These are phyloP conservation scores for Glaucidium brasilianum DNA, from an alignment of 2,113 vertebrate species.

Conservation along the genomic window DNA sequence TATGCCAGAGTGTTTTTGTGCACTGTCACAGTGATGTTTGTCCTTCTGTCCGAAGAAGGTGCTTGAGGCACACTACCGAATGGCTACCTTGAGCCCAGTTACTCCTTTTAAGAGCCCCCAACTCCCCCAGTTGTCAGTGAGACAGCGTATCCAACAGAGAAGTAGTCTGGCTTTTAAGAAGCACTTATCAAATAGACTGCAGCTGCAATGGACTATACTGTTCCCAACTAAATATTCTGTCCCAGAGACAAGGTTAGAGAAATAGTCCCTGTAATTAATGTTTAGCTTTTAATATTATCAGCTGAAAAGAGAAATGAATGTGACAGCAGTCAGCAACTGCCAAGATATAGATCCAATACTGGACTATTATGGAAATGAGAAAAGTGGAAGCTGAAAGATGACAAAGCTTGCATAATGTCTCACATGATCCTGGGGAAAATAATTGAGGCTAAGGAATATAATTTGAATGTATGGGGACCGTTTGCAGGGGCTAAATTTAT, in stretches of 20 bases:
- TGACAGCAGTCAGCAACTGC: neutral
- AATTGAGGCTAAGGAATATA: neutral
- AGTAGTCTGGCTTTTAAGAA: neutral
- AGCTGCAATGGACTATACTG: neutral
- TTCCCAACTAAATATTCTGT: neutral
- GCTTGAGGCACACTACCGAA: neutral
- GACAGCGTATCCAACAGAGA: neutral
- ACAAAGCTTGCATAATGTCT: neutral
- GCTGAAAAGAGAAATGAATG: neutral
- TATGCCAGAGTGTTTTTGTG: neutral
- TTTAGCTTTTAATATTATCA: neutral
- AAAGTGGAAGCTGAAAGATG: neutral
- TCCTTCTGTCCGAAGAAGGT: neutral
- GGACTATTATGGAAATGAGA: slow-evolving; percentile 25
- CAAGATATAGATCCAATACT: neutral
- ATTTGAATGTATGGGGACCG: neutral
- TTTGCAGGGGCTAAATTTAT: neutral
- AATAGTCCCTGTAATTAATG: neutral
- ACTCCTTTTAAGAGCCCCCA: neutral
- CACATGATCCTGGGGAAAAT: neutral
- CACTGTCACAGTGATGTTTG: neutral
- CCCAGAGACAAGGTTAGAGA: neutral
- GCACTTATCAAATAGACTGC: neutral
- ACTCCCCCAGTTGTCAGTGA: neutral
- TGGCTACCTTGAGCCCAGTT: neutral